These are phyloP conservation scores for Anas platyrhynchos DNA, from an alignment of 2,113 vertebrate genomes.

Conservation along the genomic window DNA sequence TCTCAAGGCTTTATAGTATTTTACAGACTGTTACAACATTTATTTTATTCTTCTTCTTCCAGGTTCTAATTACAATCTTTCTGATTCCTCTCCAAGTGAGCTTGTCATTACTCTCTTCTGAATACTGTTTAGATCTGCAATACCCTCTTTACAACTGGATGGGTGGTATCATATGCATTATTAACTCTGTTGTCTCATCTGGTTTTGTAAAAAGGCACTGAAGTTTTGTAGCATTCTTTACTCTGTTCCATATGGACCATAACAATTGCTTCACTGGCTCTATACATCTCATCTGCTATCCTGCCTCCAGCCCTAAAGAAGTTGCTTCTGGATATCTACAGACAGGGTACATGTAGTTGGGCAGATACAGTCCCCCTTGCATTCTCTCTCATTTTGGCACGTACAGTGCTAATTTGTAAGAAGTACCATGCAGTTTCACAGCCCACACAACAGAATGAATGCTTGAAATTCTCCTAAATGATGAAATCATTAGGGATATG, in stretches of 20 bases:
- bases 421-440: neutral
- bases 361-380: neutral
- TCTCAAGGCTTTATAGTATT: neutral
- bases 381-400: neutral
- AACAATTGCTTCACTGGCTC: neutral
- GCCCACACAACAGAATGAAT: neutral
- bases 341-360: neutral
- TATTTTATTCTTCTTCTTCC: neutral
- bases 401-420: neutral
- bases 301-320: neutral
- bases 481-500: neutral
- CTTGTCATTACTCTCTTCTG: neutral
- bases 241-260: neutral
- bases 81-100: accelerated
- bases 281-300: neutral
- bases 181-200: neutral
- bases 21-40: neutral
- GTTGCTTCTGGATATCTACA: neutral
- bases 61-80: neutral
- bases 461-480: neutral
- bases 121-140: neutral
- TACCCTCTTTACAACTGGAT: neutral
- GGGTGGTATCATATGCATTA: neutral
- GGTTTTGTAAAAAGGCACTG: neutral
- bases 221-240: neutral